phyloP scores from a whole-genome alignment of 2,797 vertebrate genomes.

The Tachyglossus aculeatus region DNA sequence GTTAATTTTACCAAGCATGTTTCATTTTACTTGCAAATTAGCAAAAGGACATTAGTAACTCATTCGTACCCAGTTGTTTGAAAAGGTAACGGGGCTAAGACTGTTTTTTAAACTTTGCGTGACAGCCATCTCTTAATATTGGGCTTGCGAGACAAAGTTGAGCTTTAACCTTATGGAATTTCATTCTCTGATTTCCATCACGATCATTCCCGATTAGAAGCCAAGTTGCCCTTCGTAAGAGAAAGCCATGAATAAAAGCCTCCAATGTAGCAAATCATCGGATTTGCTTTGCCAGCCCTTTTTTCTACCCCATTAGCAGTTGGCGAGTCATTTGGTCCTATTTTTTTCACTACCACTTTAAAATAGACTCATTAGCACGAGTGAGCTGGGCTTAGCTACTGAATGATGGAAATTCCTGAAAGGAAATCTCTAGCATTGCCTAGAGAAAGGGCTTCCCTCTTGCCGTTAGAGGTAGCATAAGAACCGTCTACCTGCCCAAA shows the following conservation, averaged over 20 bases:
- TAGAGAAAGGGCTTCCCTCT: slow-evolving; percentile 11
- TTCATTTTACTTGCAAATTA: background rate
- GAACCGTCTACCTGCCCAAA: slow-evolving; percentile 12
- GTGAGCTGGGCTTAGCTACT: slow-evolving; percentile 28
- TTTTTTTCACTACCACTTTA: slow-evolving; percentile 17
- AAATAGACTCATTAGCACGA: slow-evolving; percentile 30
- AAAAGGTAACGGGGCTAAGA: no score
- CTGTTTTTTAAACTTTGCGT: no score
- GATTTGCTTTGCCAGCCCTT: no score
- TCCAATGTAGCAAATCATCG: background rate
- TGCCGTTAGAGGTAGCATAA: slow-evolving; percentile 25
- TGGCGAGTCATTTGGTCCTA: background rate
- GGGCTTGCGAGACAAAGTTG: background rate
- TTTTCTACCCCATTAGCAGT: no score
- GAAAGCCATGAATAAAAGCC: slow-evolving; percentile 10
- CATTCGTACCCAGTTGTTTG: no score
- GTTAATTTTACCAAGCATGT: background rate
- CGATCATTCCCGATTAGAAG: background rate
- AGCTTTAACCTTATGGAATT: background rate
- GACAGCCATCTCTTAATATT: no score
- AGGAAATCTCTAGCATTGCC: slow-evolving; percentile 21
- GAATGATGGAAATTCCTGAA: slow-evolving; percentile 12
- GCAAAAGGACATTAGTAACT: background rate
- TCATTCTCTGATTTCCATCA: background rate
- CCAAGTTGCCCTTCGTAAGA: background rate